These are phyloP conservation scores for Lithobates sylvaticus DNA, from an alignment of 2,797 vertebrate species.

Conservation along the genomic window DNA sequence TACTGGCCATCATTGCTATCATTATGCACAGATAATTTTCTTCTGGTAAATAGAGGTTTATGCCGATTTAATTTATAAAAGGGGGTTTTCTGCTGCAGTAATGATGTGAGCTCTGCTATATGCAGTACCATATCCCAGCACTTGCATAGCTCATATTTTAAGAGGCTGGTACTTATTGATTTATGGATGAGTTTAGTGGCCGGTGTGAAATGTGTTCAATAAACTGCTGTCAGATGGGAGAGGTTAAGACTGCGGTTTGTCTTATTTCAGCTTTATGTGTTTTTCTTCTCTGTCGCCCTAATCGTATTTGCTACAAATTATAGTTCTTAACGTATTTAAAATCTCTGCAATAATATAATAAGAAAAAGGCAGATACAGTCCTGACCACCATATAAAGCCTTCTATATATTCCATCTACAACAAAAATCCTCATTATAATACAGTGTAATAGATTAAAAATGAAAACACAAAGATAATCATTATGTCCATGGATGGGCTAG, in stretches of 20 bases:
- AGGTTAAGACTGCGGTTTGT: neutral
- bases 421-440: too few species aligned
- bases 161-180: conserved; percentile 37
- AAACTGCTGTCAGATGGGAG: conserved; percentile 32
- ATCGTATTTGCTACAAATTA: conserved; percentile 3
- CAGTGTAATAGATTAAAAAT: too few species aligned
- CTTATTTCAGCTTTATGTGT: conserved; percentile 10
- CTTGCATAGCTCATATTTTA: neutral
- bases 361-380: neutral
- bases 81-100: too few species aligned
- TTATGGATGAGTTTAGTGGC: conserved; percentile 26
- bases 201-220: conserved; percentile 37
- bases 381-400: too few species aligned
- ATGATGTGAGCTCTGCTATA: neutral
- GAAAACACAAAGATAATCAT: too few species aligned
- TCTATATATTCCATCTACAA: too few species aligned
- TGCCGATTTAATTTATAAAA: too few species aligned
- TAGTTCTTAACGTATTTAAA: neutral
- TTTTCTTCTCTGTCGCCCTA: conserved; percentile 2
- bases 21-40: too few species aligned
- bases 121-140: conserved; percentile 3
- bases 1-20: too few species aligned
- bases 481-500: too few species aligned
- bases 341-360: neutral
- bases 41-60: too few species aligned